phyloP scores from a whole-genome alignment of 2,113 vertebrate genomes.

The Pan paniscus region DNA sequence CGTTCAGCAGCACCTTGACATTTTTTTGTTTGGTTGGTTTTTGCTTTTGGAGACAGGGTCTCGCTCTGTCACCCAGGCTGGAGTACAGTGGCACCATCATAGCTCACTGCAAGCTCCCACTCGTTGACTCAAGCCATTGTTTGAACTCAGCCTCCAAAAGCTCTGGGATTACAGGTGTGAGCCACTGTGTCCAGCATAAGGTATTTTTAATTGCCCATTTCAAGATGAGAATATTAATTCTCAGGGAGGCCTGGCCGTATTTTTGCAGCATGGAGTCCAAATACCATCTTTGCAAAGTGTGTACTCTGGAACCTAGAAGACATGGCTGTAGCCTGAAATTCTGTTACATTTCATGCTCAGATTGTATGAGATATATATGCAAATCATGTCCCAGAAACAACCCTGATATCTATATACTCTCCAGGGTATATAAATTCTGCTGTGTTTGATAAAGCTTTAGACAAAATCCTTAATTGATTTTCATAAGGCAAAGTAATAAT shows the following conservation, averaged over 20 bases:
- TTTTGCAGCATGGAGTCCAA: neutral
- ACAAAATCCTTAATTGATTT: conserved; percentile 77
- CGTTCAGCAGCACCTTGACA: neutral
- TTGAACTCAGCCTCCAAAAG: neutral
- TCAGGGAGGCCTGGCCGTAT: fast-evolving
- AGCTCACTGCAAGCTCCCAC: neutral
- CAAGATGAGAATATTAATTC: neutral
- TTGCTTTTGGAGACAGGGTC: neutral
- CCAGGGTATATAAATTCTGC: neutral
- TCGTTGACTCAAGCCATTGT: neutral
- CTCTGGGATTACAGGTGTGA: neutral
- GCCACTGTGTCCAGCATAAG: neutral
- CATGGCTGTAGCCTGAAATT: neutral
- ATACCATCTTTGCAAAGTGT: neutral
- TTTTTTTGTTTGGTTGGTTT: neutral
- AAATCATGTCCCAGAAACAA: neutral
- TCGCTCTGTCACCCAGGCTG: neutral
- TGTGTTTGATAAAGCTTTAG: conserved; percentile 42
- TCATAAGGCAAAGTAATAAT: conserved; percentile 67
- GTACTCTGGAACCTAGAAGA: neutral
- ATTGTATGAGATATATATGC: neutral
- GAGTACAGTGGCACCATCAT: neutral
- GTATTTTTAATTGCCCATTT: neutral
- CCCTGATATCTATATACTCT: neutral
- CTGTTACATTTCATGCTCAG: neutral